Base-by-base conservation (phyloP, 1,140 invertebrate genomes). In the Andrena cerasifolii region DNA sequence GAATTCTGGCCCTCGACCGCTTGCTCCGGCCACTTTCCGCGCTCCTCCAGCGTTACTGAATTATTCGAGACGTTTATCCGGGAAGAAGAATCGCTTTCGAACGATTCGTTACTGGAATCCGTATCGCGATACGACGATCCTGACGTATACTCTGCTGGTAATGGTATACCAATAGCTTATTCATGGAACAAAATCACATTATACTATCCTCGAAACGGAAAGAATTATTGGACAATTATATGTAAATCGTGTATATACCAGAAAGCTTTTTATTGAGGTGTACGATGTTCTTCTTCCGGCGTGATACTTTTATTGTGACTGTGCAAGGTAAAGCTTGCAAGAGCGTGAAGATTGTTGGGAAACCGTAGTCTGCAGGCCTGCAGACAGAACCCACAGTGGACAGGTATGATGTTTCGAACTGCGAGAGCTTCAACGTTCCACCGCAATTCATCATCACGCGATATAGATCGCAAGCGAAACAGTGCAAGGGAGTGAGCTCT, bases 311-410 rank as follows among this genome's bases (percentile, higher is more conserved):
- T 53, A 94, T 80, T 18, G 88, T 88, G 0, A 95, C 93, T 18
- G 95, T 94, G 79, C 95, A 94, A 31, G 94, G 91, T 24, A 96
- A 89, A 12, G 94, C 92, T 83, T 94, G 93, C 5, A 96, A 90
- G 26, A 96, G 84, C 26, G 92, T 87, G 18, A 79, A 66, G 7
- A 93, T 43, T 18, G 92, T 94, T 10, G 93, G 89, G 85, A 92
- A 95, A 2, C 95, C 95, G 84, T 94, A 94, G 10, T 94, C 86
- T 1, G 93, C 90, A 36, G 94, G 92, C 74, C 93, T 93, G 36
- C 94, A 93, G 36, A 93, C 88, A 47, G 92, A 89, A 8, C 94
- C 94, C 85, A 92, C 95, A 21, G 93, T 87, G 43, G 93, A 89
- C 6, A 93, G 84, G 84, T 95, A 96, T 2, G 93, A 89, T 14